Evolutionary conservation across 2,797 vertebrate genomes (phyloP), one percentile per base, ranked within the genome.

Genomic region (Menidia menidia): DNA sequence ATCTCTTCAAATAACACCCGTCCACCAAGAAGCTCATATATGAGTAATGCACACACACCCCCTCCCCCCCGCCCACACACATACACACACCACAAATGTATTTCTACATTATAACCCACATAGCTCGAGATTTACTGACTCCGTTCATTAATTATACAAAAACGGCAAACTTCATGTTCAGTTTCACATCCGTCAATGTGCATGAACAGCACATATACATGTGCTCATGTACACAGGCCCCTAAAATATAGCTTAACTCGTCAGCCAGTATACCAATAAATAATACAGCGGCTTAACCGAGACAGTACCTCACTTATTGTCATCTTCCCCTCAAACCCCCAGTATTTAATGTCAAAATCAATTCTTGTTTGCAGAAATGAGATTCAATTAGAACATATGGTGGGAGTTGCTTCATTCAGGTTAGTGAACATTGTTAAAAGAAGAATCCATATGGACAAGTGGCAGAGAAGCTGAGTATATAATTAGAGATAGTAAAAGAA

Each of bases 1-100:
- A 88, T 87, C 82, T 85, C 80, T 84, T 91, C 86, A 90, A 88
- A 87, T 89, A 87, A 84, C 82, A 90, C 83, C 88, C 76, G 82
- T 90, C 78, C 79, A 86, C 79, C 82, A 85, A 81, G 85, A 87
- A 88, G 76, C 71, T 81, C 53, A 69, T 52, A 0, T 42, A 86
- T 92, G 32, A 92, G 92, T 92, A 85, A 92, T 87, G 75, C 53
- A 91, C 25, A 54, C 15, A 63, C 42, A 68, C 50, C 25, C 25
- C 25, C 25, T 25, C 25, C 25, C 25, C 25, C 25, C 25, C 25
- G 25, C 25, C 25, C 35, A 64, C 62, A 41, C 59, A 65, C 57
- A 73, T 68, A 73, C 60, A 66, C 65, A 65, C 60, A 71, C 74
- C 66, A 69, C 4, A 10, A 65, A 33, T 4, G 15, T 15, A 35